Percentiles rank a stretch among this genome's conserved stretches.
phyloP scores from a whole-genome alignment of 2,797 vertebrate species.

The Scolopax rusticola region DNA sequence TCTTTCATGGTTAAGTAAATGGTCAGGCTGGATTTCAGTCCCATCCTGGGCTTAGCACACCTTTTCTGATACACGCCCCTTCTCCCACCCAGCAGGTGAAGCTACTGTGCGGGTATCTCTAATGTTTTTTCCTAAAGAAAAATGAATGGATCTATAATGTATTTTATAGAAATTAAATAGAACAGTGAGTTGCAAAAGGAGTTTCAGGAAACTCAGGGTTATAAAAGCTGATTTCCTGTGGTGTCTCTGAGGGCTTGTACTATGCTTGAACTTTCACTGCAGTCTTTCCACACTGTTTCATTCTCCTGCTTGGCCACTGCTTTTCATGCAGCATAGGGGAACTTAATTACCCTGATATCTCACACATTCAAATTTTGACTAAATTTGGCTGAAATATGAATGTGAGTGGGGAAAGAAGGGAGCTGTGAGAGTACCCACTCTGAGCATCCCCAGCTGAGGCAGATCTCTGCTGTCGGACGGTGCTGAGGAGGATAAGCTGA shows the following conservation, averaged over 20 bases:
- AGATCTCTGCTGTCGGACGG: rapidly evolving
- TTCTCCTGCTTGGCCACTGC: neutral
- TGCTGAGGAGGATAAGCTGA: neutral
- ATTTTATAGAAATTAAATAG: neutral
- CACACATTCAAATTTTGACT: rapidly evolving
- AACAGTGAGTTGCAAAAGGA: neutral
- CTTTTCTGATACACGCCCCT: neutral
- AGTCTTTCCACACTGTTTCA: rapidly evolving
- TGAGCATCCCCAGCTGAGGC: neutral
- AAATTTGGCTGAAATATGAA: neutral
- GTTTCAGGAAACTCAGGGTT: neutral
- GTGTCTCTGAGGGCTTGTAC: neutral
- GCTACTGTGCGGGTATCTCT: neutral
- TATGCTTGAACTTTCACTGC: neutral
- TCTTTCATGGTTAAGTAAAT: neutral
- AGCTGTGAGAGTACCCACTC: rapidly evolving
- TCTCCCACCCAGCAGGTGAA: rapidly evolving
- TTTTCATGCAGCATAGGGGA: neutral
- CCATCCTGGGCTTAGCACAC: neutral
- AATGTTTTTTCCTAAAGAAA: neutral
- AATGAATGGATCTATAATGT: neutral
- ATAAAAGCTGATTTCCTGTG: neutral
- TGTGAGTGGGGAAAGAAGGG: neutral
- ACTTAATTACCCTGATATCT: rapidly evolving
- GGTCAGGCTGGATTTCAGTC: neutral